Percentiles rank a stretch among this genome's conserved stretches.
phyloP scores from a whole-genome alignment of 2,888 invertebrate species.

The Trilocha varians region DNA sequence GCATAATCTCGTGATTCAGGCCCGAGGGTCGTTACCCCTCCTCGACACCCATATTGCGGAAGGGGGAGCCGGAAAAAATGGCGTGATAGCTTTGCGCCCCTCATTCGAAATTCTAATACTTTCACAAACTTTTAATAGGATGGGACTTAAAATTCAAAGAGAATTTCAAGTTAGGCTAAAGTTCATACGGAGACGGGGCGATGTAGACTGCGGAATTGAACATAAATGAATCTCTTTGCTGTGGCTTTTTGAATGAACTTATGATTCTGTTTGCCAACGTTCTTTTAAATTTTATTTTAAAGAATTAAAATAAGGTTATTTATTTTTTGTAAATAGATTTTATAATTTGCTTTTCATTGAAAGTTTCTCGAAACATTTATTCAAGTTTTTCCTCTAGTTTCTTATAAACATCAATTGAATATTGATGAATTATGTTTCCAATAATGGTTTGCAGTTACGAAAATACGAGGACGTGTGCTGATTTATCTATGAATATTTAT shows the following conservation, averaged over 20 bases:
- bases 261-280: too few relatives aligned
- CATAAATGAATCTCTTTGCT: constrained; percentile 6
- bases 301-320: too few relatives aligned
- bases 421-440: background rate
- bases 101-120: constrained; percentile 71
- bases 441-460: background rate
- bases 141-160: constrained; percentile 66
- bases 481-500: constrained; percentile 36
- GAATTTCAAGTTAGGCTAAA: constrained; percentile 51
- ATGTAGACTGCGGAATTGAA: constrained; percentile 7
- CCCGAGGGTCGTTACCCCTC: constrained; percentile 24
- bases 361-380: background rate
- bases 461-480: constrained; percentile 2
- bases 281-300: too few relatives aligned
- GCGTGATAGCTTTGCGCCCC: constrained; percentile 66
- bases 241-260: background rate
- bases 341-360: background rate
- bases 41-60: constrained; percentile 27
- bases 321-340: too few relatives aligned
- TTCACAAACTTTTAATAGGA: constrained; percentile 70
- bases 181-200: constrained; percentile 29
- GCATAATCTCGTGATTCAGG: constrained; percentile 44
- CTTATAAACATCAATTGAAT: too few relatives aligned
- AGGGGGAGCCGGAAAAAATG: constrained; percentile 47
- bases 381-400: too few relatives aligned